Evolutionary conservation across 2,113 vertebrate genomes (phyloP).

Genomic region (Asarcornis scutulata): DNA sequence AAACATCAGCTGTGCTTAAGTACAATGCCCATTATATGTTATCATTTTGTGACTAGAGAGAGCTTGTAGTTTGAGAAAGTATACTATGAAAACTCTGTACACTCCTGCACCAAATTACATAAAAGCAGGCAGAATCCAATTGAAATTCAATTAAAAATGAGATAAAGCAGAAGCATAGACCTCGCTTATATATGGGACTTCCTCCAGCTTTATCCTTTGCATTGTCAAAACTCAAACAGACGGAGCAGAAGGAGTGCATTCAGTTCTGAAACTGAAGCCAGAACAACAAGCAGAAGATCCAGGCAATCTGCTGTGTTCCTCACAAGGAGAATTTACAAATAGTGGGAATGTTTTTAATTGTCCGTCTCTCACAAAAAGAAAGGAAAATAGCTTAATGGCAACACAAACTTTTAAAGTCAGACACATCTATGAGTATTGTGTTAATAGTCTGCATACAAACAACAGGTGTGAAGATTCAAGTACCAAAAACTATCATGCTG

Average conservation of each 20-base stretch:
- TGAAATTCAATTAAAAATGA: conserved; percentile 64
- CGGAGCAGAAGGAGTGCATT: conserved; percentile 83
- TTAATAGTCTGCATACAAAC: not conserved
- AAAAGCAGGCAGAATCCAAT: conserved; percentile 42
- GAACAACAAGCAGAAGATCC: conserved; percentile 82
- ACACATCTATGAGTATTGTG: not conserved
- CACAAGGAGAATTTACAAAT: conserved; percentile 79
- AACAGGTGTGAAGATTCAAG: not conserved
- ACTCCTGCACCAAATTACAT: conserved; percentile 7
- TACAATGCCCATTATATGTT: conserved; percentile 23
- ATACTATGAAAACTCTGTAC: conserved; percentile 16
- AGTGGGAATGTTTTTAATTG: conserved; percentile 75
- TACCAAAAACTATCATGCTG: not conserved
- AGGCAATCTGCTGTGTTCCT: conserved; percentile 83
- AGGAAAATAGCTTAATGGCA: conserved; percentile 62
- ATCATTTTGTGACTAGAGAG: not conserved
- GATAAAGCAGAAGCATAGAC: conserved; percentile 69
- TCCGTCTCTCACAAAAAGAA: conserved; percentile 71
- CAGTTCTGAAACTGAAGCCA: conserved; percentile 83
- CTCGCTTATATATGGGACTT: conserved; percentile 71
- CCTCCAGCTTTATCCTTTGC: conserved; percentile 79
- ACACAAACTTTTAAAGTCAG: conserved; percentile 49
- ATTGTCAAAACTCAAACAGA: conserved; percentile 85
- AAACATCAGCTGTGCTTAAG: conserved; percentile 59
- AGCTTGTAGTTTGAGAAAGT: not conserved